A percentile compares a stretch with the other conserved stretches of the same genome.
phyloP scores from a whole-genome alignment of 2,113 vertebrate genomes.

The Ceratotherium simum region DNA sequence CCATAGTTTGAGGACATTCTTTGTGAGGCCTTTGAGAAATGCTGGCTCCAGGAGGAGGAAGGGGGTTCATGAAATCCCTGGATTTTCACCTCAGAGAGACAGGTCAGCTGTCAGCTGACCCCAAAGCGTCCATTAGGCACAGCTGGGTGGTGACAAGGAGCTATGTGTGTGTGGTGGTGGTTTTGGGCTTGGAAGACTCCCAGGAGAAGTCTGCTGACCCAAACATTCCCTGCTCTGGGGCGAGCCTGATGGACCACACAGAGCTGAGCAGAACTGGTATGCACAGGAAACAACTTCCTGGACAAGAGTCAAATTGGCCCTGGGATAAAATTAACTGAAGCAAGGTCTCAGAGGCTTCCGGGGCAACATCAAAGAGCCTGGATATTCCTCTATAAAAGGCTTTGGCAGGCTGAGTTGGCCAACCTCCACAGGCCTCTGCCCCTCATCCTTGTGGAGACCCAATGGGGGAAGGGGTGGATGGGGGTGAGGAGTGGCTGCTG shows the following conservation, averaged over 20 bases:
- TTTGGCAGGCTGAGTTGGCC: not conserved
- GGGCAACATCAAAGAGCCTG: not conserved
- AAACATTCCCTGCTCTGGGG: not conserved
- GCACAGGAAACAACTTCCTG: not conserved
- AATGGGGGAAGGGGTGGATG: accelerated
- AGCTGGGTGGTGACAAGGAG: not conserved
- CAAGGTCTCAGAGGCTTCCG: not conserved
- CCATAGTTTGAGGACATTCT: not conserved
- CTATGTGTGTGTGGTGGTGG: not conserved
- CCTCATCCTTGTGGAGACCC: not conserved
- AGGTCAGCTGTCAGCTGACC: not conserved
- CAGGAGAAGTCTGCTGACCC: not conserved
- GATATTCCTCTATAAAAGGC: not conserved
- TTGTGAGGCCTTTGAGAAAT: not conserved
- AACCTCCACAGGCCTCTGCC: not conserved
- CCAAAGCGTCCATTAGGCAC: not conserved
- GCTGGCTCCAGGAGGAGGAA: not conserved
- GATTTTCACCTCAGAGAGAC: not conserved
- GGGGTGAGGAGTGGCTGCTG: not conserved
- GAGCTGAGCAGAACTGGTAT: not conserved
- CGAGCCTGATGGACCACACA: not conserved
- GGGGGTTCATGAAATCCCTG: not conserved
- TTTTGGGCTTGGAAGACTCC: not conserved
- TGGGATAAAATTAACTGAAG: not conserved
- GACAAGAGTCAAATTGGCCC: not conserved